Evolutionary conservation across 2,888 invertebrate species (phyloP), one percentile per base, ranked within the genome.

Genomic region (Synergus umbraculus): DNA sequence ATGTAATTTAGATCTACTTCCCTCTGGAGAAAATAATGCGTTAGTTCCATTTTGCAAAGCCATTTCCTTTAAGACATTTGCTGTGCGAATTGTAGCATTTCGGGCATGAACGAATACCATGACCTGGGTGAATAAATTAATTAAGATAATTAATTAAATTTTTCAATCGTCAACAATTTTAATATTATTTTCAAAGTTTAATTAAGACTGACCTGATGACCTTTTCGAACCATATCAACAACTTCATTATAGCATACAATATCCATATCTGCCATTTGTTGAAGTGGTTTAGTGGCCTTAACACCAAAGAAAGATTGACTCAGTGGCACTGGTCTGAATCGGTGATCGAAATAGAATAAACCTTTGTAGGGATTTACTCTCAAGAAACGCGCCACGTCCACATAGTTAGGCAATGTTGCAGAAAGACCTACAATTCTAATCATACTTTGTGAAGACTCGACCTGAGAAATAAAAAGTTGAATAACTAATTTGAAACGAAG

Each of bases 51-150:
- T 95, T 87, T 96, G 95, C 76, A 95, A 94, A 0, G 98, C 98
- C 82, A 96, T 92, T 87, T 98, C 98, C 81, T 96, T 95, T 2
- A 99, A 92, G 3, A 95, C 94, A 87, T 95, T 96, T 0, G 99
- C 99, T 0, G 98, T 97, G 78, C 96, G 94, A 49, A 97, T 96
- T 0, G 99, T 99, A 12, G 98, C 98, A 93, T 99, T 99, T 43
- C 99, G 95, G 0, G 99, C 98, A 92, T 99, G 99, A 0, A 99
- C 99, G 92, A 99, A 99, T 0, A 99, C 98, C 98, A 99, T 98
- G 0, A 97, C 95, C 93, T 94, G 85, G 44, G 15, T 13, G 15
- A 66, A 64, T 41, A 37, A 66, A 67, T 15, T 67, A 22, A 63
- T 67, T 64, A 41, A 43, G 37, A 37, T 37, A 37, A 37, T 37